Evolutionary conservation across 2,888 invertebrate genomes (phyloP).

Genomic region (Drosophila prolongata): DNA sequence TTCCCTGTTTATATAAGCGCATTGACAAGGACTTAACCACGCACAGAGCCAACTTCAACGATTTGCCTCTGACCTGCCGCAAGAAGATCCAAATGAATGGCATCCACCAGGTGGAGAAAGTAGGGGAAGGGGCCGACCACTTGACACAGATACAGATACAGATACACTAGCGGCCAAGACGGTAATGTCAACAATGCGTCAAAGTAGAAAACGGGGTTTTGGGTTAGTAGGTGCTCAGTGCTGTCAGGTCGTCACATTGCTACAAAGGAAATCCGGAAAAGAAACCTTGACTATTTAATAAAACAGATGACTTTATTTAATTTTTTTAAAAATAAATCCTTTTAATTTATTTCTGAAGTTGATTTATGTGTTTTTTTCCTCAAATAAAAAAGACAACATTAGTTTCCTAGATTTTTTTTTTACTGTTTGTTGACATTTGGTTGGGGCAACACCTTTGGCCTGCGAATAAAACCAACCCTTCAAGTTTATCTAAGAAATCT

Average conservation of each 20-base stretch:
- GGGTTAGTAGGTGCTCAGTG: conserved; percentile 15
- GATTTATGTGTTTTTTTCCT: neutral
- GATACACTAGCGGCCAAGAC: conserved; percentile 44
- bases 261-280: neutral
- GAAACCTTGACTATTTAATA: too few relatives aligned
- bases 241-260: neutral
- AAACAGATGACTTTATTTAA: too few relatives aligned
- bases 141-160: conserved; percentile 58
- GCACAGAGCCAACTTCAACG: conserved; percentile 61
- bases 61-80: conserved; percentile 68
- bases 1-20: conserved; percentile 58
- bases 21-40: conserved; percentile 62
- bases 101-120: conserved; percentile 23
- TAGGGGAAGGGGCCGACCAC: conserved; percentile 50
- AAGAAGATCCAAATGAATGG: conserved; percentile 61
- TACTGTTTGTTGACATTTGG: conserved; percentile 60
- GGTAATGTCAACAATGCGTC: conserved; percentile 66
- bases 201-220: conserved; percentile 27
- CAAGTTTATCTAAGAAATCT: too few relatives aligned
- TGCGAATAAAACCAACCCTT: conserved; percentile 61
- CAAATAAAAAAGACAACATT: neutral
- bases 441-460: conserved; percentile 68
- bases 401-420: neutral
- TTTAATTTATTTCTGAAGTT: too few relatives aligned
- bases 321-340: too few relatives aligned